phyloP scores from a whole-genome alignment of 2,797 vertebrate genomes.

The Tragelaphus oryx region DNA sequence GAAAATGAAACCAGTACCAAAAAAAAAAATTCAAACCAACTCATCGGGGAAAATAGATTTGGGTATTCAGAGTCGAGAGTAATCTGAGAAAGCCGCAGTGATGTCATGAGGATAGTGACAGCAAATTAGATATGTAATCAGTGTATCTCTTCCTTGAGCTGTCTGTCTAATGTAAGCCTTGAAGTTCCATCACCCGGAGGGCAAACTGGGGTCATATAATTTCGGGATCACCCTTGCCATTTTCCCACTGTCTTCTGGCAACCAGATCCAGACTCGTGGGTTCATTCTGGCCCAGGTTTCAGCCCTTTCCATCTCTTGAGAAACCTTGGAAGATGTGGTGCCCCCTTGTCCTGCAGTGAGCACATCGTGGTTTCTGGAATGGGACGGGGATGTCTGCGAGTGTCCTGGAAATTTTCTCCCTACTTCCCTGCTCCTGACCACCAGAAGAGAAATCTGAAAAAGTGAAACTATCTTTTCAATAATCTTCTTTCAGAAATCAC shows the following conservation, averaged over 20 bases:
- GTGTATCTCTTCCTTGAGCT: background rate
- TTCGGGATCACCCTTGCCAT: background rate
- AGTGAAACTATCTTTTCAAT: conserved; percentile 34
- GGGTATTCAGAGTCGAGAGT: background rate
- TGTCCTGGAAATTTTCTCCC: background rate
- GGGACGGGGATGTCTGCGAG: background rate
- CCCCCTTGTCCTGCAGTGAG: background rate
- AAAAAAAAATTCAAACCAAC: background rate
- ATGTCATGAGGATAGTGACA: conserved; percentile 33
- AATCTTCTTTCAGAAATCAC: conserved; percentile 39
- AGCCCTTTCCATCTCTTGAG: background rate
- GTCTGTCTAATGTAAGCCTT: background rate
- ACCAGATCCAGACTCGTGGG: background rate
- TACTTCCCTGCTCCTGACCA: background rate
- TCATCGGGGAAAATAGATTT: background rate
- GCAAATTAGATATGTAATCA: conserved; percentile 48
- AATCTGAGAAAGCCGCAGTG: conserved; percentile 25
- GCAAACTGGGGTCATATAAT: background rate
- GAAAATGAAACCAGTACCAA: background rate
- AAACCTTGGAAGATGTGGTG: background rate
- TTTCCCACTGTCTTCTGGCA: background rate
- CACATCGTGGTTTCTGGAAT: background rate
- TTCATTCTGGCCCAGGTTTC: background rate
- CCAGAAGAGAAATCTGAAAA: conserved; percentile 41
- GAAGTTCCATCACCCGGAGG: background rate